A percentile compares a stretch with the other conserved stretches of the same genome.
Conservation (phyloP, 2,888 invertebrate species). For the Mechanitis messenoides region DNA sequence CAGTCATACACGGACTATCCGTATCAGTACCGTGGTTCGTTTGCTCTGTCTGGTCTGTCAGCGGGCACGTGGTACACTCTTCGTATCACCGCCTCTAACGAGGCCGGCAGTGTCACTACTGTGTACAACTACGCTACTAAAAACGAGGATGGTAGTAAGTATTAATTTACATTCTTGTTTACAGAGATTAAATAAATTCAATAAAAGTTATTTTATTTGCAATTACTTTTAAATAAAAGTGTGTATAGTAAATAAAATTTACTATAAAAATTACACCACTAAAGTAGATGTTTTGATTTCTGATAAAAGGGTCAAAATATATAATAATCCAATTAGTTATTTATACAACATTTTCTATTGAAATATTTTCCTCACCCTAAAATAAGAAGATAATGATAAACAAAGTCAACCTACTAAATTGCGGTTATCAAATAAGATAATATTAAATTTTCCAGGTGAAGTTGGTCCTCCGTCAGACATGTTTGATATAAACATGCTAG, state of each 20-base stretch:
- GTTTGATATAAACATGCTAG: slow-evolving; percentile 65
- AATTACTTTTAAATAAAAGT: too few relatives aligned
- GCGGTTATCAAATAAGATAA: background rate
- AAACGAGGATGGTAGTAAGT: slow-evolving; percentile 77
- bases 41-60: slow-evolving; percentile 68
- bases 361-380: too few relatives aligned
- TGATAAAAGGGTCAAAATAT: too few relatives aligned
- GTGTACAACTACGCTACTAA: slow-evolving; percentile 78
- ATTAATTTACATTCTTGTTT: too few relatives aligned
- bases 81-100: slow-evolving; percentile 77
- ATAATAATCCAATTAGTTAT: too few relatives aligned
- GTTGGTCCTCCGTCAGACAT: slow-evolving; percentile 66
- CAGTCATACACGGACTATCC: slow-evolving; percentile 44
- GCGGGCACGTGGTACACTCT: slow-evolving; percentile 80
- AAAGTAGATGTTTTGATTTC: too few relatives aligned
- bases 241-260: too few relatives aligned
- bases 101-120: slow-evolving; percentile 78
- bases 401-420: background rate
- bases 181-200: too few relatives aligned
- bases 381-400: too few relatives aligned
- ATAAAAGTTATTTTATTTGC: too few relatives aligned
- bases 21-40: slow-evolving; percentile 31
- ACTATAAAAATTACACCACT: too few relatives aligned
- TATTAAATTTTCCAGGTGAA: slow-evolving; percentile 48
- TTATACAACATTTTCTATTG: too few relatives aligned